phyloP scores from a whole-genome alignment of 2,888 invertebrate genomes.

The Leucophenga montana region DNA sequence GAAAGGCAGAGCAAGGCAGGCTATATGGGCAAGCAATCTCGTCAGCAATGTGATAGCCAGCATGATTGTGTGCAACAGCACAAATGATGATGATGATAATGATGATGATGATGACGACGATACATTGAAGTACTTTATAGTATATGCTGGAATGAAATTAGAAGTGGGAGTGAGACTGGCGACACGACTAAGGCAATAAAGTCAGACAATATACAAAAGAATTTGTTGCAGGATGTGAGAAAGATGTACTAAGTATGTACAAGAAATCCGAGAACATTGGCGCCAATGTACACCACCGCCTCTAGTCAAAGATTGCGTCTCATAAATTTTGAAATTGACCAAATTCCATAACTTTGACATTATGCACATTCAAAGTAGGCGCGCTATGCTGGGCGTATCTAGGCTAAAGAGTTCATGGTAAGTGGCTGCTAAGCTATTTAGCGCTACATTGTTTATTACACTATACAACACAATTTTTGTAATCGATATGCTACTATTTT shows the following conservation, averaged over 20 bases:
- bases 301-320: conserved; percentile 46
- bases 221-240: not conserved
- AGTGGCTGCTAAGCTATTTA: too few relatives aligned
- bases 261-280: not conserved
- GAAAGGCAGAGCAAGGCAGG: not conserved
- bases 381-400: not conserved
- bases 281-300: not conserved
- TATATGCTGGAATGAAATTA: not conserved
- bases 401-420: too few relatives aligned
- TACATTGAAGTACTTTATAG: too few relatives aligned
- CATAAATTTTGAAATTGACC: conserved; percentile 59
- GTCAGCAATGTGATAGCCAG: not conserved
- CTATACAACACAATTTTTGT: too few relatives aligned
- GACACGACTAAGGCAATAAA: conserved; percentile 3
- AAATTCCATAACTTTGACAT: conserved; percentile 59
- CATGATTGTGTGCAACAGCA: too few relatives aligned
- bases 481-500: too few relatives aligned
- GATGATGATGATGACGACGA: too few relatives aligned
- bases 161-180: not conserved
- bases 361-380: conserved; percentile 36
- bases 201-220: conserved; percentile 3
- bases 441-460: too few relatives aligned
- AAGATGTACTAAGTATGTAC: not conserved
- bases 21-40: not conserved
- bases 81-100: too few relatives aligned